Base-by-base conservation (phyloP, 2,797 vertebrate species). In the Neopelma chrysocephalum region DNA sequence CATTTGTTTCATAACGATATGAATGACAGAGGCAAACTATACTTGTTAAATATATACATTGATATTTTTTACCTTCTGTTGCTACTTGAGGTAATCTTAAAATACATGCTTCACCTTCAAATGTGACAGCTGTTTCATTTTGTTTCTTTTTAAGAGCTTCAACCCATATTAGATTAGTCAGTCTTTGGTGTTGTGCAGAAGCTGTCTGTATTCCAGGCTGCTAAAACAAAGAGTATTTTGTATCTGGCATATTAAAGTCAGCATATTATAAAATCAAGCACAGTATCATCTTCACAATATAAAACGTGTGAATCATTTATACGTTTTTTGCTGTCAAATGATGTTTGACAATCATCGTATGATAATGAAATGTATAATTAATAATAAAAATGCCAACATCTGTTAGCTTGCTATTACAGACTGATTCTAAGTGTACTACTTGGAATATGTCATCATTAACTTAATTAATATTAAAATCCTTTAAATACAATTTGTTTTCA, bases 351-450 rank as follows among this genome's bases (percentile, higher is more conserved):
- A 98, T 98, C 98, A 98, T 97, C 96, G 60, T 96, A 98, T 98
- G 97, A 98, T 98, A 98, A 98, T 98, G 97, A 98, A 98, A 98
- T 98, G 98, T 98, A 98, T 98, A 98, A 98, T 98, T 98, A 98
- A 98, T 98, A 98, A 98, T 91, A 98, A 98, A 98, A 98, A 98
- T 98, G 98, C 97, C 98, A 98, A 97, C 98, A 98, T 98, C 98
- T 98, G 98, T 97, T 98, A 97, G 97, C 92, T 97, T 98, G 96
- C 97, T 98, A 95, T 97, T 98, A 96, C 94, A 97, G 96, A 91
- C 96, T 97, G 97, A 98, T 97, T 97, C 97, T 90, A 96, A 98
- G 94, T 96, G 96, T 96, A 94, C 96, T 98, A 88, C 98, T 98
- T 98, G 96, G 92, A 97, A 98, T 96, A 97, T 98, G 97, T 98